phyloP scores from a whole-genome alignment of 2,113 vertebrate genomes.

The Pao palembangensis region DNA sequence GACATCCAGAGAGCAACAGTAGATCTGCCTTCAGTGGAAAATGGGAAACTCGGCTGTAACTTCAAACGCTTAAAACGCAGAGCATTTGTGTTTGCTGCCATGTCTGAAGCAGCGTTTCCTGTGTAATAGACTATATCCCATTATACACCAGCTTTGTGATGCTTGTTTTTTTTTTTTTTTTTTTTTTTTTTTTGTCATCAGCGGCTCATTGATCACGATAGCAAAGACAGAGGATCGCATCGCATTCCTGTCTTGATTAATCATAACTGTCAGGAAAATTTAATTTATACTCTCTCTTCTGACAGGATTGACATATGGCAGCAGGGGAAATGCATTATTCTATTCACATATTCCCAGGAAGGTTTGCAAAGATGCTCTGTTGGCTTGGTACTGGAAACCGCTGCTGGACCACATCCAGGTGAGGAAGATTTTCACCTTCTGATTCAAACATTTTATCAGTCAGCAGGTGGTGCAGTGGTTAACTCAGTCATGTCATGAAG shows the following conservation, averaged over 20 bases:
- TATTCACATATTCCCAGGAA: slow-evolving; percentile 96
- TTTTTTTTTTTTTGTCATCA: no score
- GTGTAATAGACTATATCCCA: neutral
- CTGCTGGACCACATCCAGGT: slow-evolving; percentile 96
- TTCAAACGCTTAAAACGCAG: no score
- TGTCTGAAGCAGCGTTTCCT: no score
- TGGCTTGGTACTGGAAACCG: slow-evolving; percentile 90
- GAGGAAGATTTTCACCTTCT: neutral
- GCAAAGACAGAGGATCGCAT: no score
- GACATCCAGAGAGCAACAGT: slow-evolving; percentile 22
- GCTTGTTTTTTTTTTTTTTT: neutral
- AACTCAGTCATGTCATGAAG: neutral
- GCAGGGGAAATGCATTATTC: slow-evolving; percentile 90
- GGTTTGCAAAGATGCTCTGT: slow-evolving; percentile 84
- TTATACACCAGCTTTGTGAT: slow-evolving; percentile 4
- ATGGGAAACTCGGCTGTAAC: neutral
- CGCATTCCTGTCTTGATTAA: no score
- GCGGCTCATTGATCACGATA: no score
- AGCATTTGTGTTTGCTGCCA: no score
- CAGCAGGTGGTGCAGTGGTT: neutral
- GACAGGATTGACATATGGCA: slow-evolving; percentile 89
- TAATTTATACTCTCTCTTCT: slow-evolving; percentile 3
- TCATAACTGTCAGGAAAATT: no score
- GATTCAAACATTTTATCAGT: no score
- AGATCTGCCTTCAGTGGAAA: slow-evolving; percentile 11